These are phyloP conservation scores for Microtus oregoni DNA, from an alignment of 2,113 vertebrate genomes.

Conservation along the genomic window DNA sequence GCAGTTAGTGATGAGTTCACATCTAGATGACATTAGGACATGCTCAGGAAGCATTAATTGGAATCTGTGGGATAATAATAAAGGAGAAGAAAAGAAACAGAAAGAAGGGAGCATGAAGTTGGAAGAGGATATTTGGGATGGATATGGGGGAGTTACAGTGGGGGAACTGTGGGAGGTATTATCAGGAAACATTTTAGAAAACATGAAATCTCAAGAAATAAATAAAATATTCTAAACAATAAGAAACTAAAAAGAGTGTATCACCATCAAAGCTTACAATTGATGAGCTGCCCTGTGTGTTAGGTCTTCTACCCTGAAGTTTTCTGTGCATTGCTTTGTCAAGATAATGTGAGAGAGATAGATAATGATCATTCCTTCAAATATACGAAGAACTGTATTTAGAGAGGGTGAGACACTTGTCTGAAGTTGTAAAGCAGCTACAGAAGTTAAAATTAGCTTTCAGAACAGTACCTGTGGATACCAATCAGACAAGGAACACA, in stretches of 20 bases:
- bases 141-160: not conserved
- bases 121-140: accelerated
- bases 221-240: not conserved
- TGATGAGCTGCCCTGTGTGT: not conserved
- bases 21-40: not conserved
- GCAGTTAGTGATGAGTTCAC: not conserved
- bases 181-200: not conserved
- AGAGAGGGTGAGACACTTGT: not conserved
- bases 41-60: too few relatives aligned
- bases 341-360: not conserved
- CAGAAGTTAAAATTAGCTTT: not conserved
- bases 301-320: not conserved
- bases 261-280: not conserved
- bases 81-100: not conserved
- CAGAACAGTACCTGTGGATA: not conserved
- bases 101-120: not conserved
- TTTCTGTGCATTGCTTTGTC: not conserved
- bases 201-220: not conserved
- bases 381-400: not conserved
- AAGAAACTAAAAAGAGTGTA: not conserved
- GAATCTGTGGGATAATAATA: not conserved
- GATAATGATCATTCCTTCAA: not conserved
- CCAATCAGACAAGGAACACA: not conserved
- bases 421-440: not conserved
- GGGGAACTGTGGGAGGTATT: too few relatives aligned